phyloP scores from a whole-genome alignment of 2,797 vertebrate genomes.

The Meda fulgida region DNA sequence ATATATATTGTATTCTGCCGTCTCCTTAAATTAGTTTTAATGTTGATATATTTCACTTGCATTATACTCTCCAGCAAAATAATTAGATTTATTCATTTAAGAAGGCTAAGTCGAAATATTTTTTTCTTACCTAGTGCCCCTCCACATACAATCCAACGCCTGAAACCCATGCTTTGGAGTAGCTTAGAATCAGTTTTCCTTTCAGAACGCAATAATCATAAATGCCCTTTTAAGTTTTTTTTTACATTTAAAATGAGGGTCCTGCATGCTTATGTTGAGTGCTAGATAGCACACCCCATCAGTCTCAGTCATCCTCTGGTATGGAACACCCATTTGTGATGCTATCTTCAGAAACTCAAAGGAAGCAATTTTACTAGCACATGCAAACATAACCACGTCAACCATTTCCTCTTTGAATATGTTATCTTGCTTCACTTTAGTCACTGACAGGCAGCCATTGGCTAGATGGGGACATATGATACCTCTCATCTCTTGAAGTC shows the following conservation, averaged over 20 bases:
- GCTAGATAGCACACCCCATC: background rate
- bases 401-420: slow-evolving; percentile 72
- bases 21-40: slow-evolving; percentile 5
- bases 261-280: background rate
- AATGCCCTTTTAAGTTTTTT: background rate
- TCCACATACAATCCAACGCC: slow-evolving; percentile 81
- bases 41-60: background rate
- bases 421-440: slow-evolving; percentile 1
- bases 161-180: slow-evolving; percentile 77
- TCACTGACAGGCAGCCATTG: background rate
- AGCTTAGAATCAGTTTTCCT: background rate
- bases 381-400: slow-evolving; percentile 66
- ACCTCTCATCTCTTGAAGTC: background rate
- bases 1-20: background rate
- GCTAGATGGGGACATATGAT: slow-evolving; percentile 19
- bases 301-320: slow-evolving; percentile 41
- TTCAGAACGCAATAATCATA: background rate
- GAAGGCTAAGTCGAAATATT: background rate
- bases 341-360: slow-evolving; percentile 70
- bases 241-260: background rate
- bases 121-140: slow-evolving; percentile 77
- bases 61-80: slow-evolving; percentile 5
- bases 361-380: slow-evolving; percentile 77
- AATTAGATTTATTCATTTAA: background rate
- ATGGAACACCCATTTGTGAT: slow-evolving; percentile 65